Percentiles rank a stretch among this genome's conserved stretches.
phyloP scores from a whole-genome alignment of 1,140 invertebrate genomes.

The Drosophila ironensis region DNA sequence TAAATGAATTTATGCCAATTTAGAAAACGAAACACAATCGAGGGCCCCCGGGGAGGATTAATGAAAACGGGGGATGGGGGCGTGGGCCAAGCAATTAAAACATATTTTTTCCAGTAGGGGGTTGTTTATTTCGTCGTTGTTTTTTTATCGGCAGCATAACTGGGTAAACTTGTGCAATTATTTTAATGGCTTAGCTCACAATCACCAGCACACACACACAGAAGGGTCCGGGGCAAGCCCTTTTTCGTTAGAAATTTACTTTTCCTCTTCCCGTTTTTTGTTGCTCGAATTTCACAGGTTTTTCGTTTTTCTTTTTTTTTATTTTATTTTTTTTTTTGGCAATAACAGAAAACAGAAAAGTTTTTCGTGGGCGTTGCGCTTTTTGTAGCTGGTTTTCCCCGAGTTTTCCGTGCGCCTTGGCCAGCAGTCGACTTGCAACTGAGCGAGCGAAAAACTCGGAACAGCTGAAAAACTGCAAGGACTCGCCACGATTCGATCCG shows the following conservation, averaged over 20 bases:
- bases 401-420: slow-evolving; percentile 57
- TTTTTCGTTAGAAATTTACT: slow-evolving; percentile 22
- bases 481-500: slow-evolving; percentile 25
- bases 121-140: slow-evolving; percentile 39
- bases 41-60: background rate
- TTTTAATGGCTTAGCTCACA: slow-evolving; percentile 33
- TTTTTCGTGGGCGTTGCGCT: slow-evolving; percentile 17
- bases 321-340: slow-evolving; percentile 28
- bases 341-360: too few relatives aligned
- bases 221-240: slow-evolving; percentile 9
- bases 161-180: slow-evolving; percentile 48
- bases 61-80: slow-evolving; percentile 1
- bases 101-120: slow-evolving; percentile 17
- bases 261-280: background rate
- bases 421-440: slow-evolving; percentile 74
- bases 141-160: slow-evolving; percentile 20
- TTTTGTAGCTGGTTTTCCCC: slow-evolving; percentile 31
- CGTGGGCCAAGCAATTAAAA: slow-evolving; percentile 48
- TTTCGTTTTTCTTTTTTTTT: slow-evolving; percentile 9
- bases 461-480: slow-evolving; percentile 56
- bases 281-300: slow-evolving; percentile 1
- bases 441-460: slow-evolving; percentile 22
- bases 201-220: slow-evolving; percentile 2
- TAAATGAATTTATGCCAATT: slow-evolving; percentile 72
- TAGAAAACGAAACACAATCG: slow-evolving; percentile 40